A percentile compares a stretch with the other conserved stretches of the same genome.
Evolutionary conservation across 2,113 vertebrate species (phyloP).

Genomic region (Nipponia nippon): DNA sequence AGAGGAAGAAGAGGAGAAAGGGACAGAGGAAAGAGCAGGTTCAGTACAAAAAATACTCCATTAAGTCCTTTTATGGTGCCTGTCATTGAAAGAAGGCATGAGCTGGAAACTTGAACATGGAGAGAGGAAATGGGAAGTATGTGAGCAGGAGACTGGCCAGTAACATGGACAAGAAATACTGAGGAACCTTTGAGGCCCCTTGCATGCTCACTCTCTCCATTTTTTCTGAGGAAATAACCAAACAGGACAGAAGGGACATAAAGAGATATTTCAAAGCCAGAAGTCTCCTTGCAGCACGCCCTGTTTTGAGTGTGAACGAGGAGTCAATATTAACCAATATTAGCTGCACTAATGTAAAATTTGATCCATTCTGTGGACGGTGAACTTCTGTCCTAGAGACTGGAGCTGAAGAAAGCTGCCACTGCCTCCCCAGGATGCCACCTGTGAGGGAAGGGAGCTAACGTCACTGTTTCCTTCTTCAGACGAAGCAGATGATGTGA

Average conservation of each 20-base stretch:
- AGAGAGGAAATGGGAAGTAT: not conserved
- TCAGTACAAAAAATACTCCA: not conserved
- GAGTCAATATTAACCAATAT: not conserved
- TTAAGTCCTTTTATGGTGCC: not conserved
- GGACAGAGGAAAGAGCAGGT: not conserved
- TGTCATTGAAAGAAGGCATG: not conserved
- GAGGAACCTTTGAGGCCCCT: not conserved
- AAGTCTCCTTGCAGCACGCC: not conserved
- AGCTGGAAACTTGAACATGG: not conserved
- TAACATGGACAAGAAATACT: not conserved
- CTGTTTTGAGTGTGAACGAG: not conserved
- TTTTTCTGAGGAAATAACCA: not conserved
- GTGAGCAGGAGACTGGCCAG: not conserved
- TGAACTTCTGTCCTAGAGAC: not conserved
- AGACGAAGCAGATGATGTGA: not conserved
- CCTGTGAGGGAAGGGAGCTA: not conserved
- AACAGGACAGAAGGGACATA: not conserved
- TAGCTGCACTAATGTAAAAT: not conserved
- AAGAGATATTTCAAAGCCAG: not conserved
- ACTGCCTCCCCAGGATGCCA: not conserved
- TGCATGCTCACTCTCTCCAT: not conserved
- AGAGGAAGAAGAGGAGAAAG: not conserved
- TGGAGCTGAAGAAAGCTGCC: not conserved
- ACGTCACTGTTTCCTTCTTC: not conserved
- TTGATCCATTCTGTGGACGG: not conserved